Evolutionary conservation across 2,888 invertebrate genomes (phyloP).

Genomic region (Phyllotreta striolata): DNA sequence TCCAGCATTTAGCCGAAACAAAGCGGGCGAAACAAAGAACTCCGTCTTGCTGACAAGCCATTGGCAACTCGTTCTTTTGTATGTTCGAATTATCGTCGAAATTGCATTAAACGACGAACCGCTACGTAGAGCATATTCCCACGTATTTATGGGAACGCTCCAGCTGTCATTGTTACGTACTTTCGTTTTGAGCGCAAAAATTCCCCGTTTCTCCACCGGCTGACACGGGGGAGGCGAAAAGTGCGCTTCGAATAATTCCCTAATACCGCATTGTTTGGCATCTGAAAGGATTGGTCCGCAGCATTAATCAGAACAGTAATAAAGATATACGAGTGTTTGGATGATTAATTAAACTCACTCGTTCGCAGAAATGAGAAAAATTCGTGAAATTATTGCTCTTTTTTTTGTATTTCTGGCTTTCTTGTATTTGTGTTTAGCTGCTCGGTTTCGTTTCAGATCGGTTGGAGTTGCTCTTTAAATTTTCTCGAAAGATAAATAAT

Average conservation of each 20-base stretch:
- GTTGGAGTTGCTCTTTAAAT: too few relatives aligned
- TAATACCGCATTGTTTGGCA: constrained; percentile 31
- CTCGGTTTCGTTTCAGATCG: neutral
- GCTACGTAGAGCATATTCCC: neutral
- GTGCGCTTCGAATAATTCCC: constrained; percentile 26
- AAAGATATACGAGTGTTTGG: constrained; percentile 33
- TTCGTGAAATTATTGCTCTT: neutral
- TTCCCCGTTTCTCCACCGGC: constrained; percentile 16
- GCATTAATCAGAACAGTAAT: constrained; percentile 37
- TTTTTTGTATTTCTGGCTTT: neutral
- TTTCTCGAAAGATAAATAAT: too few relatives aligned
- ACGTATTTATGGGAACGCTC: constrained; percentile 18
- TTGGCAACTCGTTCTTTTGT: constrained; percentile 9
- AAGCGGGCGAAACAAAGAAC: neutral
- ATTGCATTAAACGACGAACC: constrained; percentile 18
- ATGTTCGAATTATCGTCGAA: constrained; percentile 7
- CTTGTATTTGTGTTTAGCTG: constrained; percentile 1
- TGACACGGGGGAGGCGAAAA: constrained; percentile 19
- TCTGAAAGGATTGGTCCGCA: constrained; percentile 28
- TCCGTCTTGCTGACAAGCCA: neutral
- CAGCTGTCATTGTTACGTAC: constrained; percentile 24
- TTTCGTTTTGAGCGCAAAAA: constrained; percentile 21
- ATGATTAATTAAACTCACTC: constrained; percentile 25
- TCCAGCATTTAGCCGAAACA: too few relatives aligned
- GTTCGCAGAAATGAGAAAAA: constrained; percentile 13